phyloP scores from a whole-genome alignment of 2,113 vertebrate genomes.

The Eptesicus fuscus region DNA sequence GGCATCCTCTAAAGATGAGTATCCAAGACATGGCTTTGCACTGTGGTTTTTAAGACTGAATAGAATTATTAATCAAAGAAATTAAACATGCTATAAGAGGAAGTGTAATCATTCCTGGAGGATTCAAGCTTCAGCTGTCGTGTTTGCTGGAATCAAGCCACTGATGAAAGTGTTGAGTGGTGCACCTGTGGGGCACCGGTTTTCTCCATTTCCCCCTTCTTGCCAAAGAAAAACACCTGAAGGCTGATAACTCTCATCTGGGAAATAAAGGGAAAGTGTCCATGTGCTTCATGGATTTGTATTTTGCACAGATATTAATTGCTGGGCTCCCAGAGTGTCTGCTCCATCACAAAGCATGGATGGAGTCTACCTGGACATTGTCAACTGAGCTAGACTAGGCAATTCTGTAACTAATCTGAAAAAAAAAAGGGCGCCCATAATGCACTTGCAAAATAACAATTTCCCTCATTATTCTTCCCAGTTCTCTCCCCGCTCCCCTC shows the following conservation, averaged over 20 bases:
- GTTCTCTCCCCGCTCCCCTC: background rate
- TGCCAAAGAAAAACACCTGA: slow-evolving; percentile 50
- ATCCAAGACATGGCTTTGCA: background rate
- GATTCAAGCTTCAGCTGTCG: background rate
- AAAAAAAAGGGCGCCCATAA: background rate
- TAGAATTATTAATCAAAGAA: slow-evolving; percentile 25
- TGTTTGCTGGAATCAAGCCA: background rate
- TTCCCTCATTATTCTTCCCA: slow-evolving; percentile 34
- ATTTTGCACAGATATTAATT: background rate
- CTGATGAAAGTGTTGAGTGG: background rate
- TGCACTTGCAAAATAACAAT: background rate
- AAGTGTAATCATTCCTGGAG: background rate
- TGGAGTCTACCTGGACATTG: background rate
- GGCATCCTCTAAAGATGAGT: background rate
- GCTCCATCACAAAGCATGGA: background rate
- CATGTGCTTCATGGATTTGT: background rate
- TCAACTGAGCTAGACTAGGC: background rate
- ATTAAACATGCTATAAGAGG: background rate
- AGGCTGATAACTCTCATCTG: background rate
- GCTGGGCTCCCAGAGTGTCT: background rate
- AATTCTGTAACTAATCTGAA: background rate
- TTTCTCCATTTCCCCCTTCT: background rate
- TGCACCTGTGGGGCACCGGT: slow-evolving; percentile 19
- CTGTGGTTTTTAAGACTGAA: background rate
- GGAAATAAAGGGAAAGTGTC: background rate